Base-by-base conservation (phyloP, 1,140 invertebrate genomes). In the Eupristina koningsbergeri region DNA sequence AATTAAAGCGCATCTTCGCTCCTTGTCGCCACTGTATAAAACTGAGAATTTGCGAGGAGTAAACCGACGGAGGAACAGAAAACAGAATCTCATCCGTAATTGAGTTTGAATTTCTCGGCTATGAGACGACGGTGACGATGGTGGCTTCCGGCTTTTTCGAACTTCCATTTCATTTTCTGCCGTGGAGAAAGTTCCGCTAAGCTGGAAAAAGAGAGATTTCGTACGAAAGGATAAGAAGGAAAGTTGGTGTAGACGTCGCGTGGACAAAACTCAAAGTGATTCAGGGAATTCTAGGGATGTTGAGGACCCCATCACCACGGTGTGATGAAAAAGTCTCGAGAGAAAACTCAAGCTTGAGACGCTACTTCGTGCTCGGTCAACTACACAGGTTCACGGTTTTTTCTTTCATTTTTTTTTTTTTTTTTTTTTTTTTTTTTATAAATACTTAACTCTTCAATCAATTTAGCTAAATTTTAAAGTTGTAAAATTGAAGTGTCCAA, bases 61-160 rank as follows among this genome's bases (percentile, higher is more conserved):
- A 83, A 83, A 75, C 61, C 73, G 31, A 29, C 19, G 29, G 45
- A 36, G 71, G 19, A 53, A 34, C 11, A 29, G 69, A 71, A 71
- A 71, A 71, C 71, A 77, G 78, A 81, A 81, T 85, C 79, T 81
- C 53, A 81, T 85, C n/a, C 64, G 74, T 85, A 85, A 85, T 85
- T 81, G 74, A 85, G 84, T 85, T 81, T 77, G 67, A 81, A 85
- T 85, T 85, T 81, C 61, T 80, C 83, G 61, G 39, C 31, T 71
- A 71, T 71, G 36, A n/a, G 81, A 47, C n/a, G 64, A 34, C 31
- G 26, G 39, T 11, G 76, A 41, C 36, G 29, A n/a, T 13, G 63
- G 34, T 53, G 61, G 75, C 63, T 79, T 78, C 81, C 78, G 69
- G 71, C 83, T 80, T 81, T 84, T 76, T 81, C 83, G 29, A 85